Percentiles rank a stretch among this genome's conserved stretches.
Evolutionary conservation across 2,888 invertebrate species (phyloP).

Genomic region (Osedax frankpressi): DNA sequence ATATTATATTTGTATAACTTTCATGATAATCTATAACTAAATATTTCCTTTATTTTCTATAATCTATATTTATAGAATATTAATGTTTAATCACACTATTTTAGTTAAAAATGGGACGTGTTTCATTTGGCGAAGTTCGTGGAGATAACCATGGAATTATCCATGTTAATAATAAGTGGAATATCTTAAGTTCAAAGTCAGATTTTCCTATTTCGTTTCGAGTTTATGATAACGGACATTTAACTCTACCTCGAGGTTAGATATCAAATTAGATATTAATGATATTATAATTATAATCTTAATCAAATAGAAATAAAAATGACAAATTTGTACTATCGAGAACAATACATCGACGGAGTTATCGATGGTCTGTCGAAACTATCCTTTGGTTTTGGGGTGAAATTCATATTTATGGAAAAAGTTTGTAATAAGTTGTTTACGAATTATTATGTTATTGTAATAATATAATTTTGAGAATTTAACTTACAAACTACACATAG

Average conservation of each 20-base stretch:
- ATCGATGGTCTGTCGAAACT: conserved; percentile 30
- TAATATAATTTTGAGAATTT: too few relatives aligned
- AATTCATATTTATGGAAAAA: conserved; percentile 9
- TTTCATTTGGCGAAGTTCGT: conserved; percentile 23
- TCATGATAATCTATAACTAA: too few relatives aligned
- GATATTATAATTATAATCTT: too few relatives aligned
- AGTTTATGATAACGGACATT: conserved; percentile 27
- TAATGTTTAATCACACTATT: too few relatives aligned
- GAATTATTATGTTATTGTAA: too few relatives aligned
- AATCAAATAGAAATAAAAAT: not conserved
- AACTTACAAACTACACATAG: too few relatives aligned
- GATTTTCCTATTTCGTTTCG: conserved; percentile 30
- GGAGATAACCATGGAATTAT: conserved; percentile 33
- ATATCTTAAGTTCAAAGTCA: not conserved
- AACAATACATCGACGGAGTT: conserved; percentile 29
- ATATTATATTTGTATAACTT: too few relatives aligned
- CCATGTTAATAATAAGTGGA: conserved; percentile 27
- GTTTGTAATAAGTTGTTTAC: too few relatives aligned
- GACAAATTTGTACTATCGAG: not conserved
- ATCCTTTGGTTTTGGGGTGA: conserved; percentile 29
- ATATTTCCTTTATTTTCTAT: too few relatives aligned
- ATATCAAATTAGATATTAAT: too few relatives aligned
- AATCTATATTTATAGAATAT: too few relatives aligned
- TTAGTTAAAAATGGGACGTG: too few relatives aligned
- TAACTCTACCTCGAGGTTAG: not conserved